These are phyloP conservation scores for Nebria ingens DNA, from an alignment of 1,140 invertebrate genomes.

Conservation along the genomic window DNA sequence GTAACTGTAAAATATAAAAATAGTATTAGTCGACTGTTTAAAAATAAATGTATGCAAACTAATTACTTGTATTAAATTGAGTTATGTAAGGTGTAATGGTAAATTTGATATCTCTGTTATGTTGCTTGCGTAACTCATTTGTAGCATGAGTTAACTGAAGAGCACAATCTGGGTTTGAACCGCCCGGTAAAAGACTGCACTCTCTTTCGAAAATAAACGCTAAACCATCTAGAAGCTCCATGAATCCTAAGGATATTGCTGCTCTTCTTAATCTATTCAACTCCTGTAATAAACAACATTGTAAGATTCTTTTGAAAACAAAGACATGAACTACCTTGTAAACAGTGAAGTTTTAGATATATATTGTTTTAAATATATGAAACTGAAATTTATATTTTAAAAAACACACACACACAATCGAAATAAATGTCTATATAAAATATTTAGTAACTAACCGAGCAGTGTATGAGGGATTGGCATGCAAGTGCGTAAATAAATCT, in stretches of 20 bases:
- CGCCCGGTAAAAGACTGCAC: slow-evolving; percentile 65
- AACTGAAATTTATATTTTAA: slow-evolving; percentile 2
- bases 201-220: slow-evolving; percentile 82
- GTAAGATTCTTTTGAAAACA: slow-evolving; percentile 18
- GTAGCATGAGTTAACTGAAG: slow-evolving; percentile 85
- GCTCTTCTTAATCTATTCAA: slow-evolving; percentile 80
- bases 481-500: too few relatives aligned
- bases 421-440: neutral
- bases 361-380: too few relatives aligned
- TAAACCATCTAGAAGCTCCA: slow-evolving; percentile 63
- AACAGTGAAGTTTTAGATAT: neutral
- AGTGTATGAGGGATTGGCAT: too few relatives aligned
- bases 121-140: slow-evolving; percentile 50
- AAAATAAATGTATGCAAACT: neutral
- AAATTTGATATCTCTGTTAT: slow-evolving; percentile 50
- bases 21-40: neutral
- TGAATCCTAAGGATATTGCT: slow-evolving; percentile 81
- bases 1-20: neutral
- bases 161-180: slow-evolving; percentile 76
- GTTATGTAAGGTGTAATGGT: slow-evolving; percentile 47
- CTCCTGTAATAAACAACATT: slow-evolving; percentile 62
- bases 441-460: too few relatives aligned
- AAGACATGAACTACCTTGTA: slow-evolving; percentile 4
- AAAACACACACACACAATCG: neutral
- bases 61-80: slow-evolving; percentile 9